Conservation (phyloP, 1,140 invertebrate genomes). For the Tribolium castaneum region DNA sequence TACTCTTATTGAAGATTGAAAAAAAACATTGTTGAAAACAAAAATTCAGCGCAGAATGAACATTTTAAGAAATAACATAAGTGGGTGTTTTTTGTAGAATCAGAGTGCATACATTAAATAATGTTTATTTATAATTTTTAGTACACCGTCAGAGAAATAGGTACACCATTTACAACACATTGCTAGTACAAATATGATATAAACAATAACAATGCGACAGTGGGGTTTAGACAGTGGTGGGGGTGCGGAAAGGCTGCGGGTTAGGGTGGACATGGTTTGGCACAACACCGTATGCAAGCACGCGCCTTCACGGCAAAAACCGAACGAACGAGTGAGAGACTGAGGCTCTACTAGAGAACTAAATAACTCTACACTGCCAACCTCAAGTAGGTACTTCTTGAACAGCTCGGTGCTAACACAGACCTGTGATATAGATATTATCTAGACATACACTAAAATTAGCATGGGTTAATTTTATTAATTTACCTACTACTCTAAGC, state of each 20-base stretch:
- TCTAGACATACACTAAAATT: constrained; percentile 58
- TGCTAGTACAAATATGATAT: constrained; percentile 61
- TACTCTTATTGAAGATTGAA: too few species aligned
- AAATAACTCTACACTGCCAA: constrained; percentile 42
- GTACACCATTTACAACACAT: constrained; percentile 60
- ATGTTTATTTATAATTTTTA: constrained; percentile 56
- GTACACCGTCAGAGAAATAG: constrained; percentile 60
- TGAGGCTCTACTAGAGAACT: constrained; percentile 38
- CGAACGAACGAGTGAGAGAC: constrained; percentile 8
- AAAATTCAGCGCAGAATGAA: too few species aligned
- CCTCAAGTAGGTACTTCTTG: constrained; percentile 36
- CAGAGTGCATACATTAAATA: constrained; percentile 52
- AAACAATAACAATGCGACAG: constrained; percentile 57
- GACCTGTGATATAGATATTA: constrained; percentile 54
- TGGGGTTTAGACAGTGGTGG: constrained; percentile 24
- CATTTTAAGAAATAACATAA: background rate
- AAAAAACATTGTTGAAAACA: too few species aligned
- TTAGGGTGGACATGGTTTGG: constrained; percentile 54
- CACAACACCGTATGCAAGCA: constrained; percentile 55
- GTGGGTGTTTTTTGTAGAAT: background rate
- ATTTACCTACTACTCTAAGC: constrained; percentile 55
- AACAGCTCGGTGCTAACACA: constrained; percentile 55
- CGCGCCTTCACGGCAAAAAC: constrained; percentile 27
- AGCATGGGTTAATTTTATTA: constrained; percentile 48
- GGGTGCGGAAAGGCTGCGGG: constrained; percentile 24